These are phyloP conservation scores for Limenitis camilla DNA, from an alignment of 2,888 invertebrate species.

Conservation along the genomic window DNA sequence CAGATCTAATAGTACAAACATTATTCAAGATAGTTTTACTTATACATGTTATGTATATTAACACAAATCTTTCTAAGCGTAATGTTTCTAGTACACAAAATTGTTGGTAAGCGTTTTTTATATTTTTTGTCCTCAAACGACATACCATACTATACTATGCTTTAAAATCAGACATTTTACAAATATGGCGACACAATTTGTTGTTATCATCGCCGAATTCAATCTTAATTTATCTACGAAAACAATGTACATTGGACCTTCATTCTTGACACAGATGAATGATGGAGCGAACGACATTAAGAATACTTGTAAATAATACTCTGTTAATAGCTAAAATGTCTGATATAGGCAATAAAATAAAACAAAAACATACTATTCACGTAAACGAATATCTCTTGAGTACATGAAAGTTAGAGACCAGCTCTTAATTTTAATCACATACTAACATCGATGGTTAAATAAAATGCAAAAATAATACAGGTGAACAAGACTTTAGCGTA, in stretches of 20 bases:
- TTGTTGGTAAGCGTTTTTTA: slow-evolving; percentile 58
- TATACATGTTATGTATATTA: slow-evolving; percentile 59
- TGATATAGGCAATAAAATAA: slow-evolving; percentile 27
- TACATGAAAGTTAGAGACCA: slow-evolving; percentile 69
- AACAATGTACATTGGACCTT: slow-evolving; percentile 64
- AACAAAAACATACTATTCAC: slow-evolving; percentile 47
- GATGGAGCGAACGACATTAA: slow-evolving; percentile 41
- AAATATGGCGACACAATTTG: slow-evolving; percentile 41
- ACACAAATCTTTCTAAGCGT: slow-evolving; percentile 69
- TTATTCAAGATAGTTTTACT: slow-evolving; percentile 65
- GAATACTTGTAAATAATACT: slow-evolving; percentile 40
- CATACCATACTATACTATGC: slow-evolving; percentile 39
- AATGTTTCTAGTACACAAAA: slow-evolving; percentile 70
- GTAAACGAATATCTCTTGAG: slow-evolving; percentile 59
- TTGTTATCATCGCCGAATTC: slow-evolving; percentile 41
- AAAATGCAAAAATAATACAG: slow-evolving; percentile 61
- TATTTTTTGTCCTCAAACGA: slow-evolving; percentile 48
- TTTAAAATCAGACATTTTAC: slow-evolving; percentile 50
- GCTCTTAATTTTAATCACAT: slow-evolving; percentile 54
- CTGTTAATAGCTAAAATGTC: slow-evolving; percentile 32
- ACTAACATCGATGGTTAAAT: slow-evolving; percentile 47
- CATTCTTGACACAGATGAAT: slow-evolving; percentile 50
- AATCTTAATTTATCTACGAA: slow-evolving; percentile 62
- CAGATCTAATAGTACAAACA: slow-evolving; percentile 71
- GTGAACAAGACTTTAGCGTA: slow-evolving; percentile 34